Percentiles rank a stretch among this genome's conserved stretches.
Evolutionary conservation across 2,888 invertebrate genomes (phyloP).

Genomic region (Cheilosia vernalis): DNA sequence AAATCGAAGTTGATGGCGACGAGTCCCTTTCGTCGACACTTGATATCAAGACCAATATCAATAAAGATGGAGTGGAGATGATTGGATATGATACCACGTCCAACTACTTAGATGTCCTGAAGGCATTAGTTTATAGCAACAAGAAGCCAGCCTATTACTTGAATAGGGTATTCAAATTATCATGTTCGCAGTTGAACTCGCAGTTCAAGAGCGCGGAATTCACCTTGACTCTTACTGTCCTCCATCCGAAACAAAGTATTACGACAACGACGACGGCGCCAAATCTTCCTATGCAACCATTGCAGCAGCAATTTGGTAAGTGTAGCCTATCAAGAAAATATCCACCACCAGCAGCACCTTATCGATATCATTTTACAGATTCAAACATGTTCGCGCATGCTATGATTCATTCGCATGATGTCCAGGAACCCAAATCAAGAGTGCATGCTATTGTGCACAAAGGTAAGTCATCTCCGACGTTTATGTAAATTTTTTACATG

Average conservation of each 20-base stretch:
- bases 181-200: slow-evolving; percentile 96
- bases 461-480: slow-evolving; percentile 76
- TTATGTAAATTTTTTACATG: background rate
- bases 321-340: background rate
- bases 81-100: slow-evolving; percentile 81
- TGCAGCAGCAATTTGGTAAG: slow-evolving; percentile 75
- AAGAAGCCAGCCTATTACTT: slow-evolving; percentile 97
- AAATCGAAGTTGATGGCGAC: slow-evolving; percentile 84
- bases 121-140: slow-evolving; percentile 93
- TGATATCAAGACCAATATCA: slow-evolving; percentile 88
- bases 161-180: slow-evolving; percentile 96
- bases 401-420: slow-evolving; percentile 81
- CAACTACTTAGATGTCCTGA: slow-evolving; percentile 82
- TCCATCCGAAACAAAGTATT: slow-evolving; percentile 90
- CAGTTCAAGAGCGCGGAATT: slow-evolving; percentile 98
- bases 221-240: slow-evolving; percentile 94
- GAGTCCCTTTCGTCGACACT: slow-evolving; percentile 81
- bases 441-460: slow-evolving; percentile 81
- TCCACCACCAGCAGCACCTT: background rate
- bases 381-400: slow-evolving; percentile 84
- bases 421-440: slow-evolving; percentile 81
- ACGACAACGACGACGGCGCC: slow-evolving; percentile 85
- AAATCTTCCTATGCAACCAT: slow-evolving; percentile 84
- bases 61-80: slow-evolving; percentile 91
- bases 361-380: slow-evolving; percentile 77